These are phyloP conservation scores for Myotis lucifugus DNA, from an alignment of 2,113 vertebrate genomes.

Conservation along the genomic window DNA sequence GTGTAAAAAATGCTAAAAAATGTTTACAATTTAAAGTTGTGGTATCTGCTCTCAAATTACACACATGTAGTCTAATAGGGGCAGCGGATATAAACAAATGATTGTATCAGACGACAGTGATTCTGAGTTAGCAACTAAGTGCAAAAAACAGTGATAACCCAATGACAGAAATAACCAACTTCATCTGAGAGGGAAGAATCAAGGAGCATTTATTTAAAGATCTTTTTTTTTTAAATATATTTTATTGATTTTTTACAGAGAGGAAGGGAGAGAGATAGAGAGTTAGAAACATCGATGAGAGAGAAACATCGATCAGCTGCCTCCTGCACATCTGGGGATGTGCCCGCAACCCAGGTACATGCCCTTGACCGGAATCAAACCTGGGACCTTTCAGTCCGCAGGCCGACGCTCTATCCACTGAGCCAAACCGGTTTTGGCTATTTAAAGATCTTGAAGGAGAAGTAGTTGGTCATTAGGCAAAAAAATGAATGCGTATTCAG, in stretches of 20 bases:
- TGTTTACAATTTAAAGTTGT: neutral
- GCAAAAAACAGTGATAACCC: neutral
- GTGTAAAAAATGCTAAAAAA: neutral
- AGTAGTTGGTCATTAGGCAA: neutral
- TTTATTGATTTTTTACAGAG: no score
- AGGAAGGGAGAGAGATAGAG: no score
- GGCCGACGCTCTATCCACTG: no score
- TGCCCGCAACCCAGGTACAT: no score
- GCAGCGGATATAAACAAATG: neutral
- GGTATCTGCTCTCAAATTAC: neutral
- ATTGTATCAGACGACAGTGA: neutral
- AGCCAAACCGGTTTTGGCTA: no score
- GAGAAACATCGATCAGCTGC: no score
- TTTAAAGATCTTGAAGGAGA: neutral
- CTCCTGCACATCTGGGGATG: no score
- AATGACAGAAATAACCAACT: neutral
- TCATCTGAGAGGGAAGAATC: neutral
- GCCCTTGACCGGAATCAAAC: no score
- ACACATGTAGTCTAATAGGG: neutral
- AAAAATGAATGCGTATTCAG: neutral
- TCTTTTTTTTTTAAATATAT: no score
- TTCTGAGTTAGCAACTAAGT: neutral
- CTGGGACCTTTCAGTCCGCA: no score
- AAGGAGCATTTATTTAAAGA: neutral
- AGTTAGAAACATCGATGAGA: no score